Conservation (phyloP, 2,797 vertebrate genomes). For the Ctenochaetus hawaiiensis region DNA sequence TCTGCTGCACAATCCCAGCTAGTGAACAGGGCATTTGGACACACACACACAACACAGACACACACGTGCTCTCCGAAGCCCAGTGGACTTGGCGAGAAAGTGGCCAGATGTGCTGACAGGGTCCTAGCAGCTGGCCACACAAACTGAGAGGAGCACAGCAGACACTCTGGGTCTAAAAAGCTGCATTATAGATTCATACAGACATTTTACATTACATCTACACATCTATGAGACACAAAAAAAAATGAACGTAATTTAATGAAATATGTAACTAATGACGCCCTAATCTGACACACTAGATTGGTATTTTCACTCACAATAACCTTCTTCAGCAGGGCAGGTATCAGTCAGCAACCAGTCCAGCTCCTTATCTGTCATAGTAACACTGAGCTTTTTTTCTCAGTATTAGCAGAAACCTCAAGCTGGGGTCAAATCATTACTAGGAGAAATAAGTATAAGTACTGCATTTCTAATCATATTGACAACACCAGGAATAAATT, state of each 20-base stretch:
- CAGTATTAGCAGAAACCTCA: too few relatives aligned
- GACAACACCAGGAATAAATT: too few relatives aligned
- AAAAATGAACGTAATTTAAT: background rate
- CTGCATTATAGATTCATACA: background rate
- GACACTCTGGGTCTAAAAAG: background rate
- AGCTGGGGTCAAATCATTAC: background rate
- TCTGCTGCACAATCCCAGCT: conserved; percentile 36
- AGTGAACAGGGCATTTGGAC: conserved; percentile 33
- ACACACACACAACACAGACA: conserved; percentile 10
- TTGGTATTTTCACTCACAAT: background rate
- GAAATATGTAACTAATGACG: background rate
- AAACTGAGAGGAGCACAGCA: conserved; percentile 32
- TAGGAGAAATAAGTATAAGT: background rate
- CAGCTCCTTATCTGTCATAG: background rate
- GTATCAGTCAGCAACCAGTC: background rate
- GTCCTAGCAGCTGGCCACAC: conserved; percentile 41
- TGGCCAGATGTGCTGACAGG: conserved; percentile 72
- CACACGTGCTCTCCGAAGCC: conserved; percentile 42
- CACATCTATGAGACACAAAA: background rate
- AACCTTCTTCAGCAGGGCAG: background rate
- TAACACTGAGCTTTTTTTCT: background rate
- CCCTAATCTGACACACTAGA: background rate
- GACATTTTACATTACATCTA: background rate
- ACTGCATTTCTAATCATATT: background rate
- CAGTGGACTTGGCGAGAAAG: conserved; percentile 41